Evolutionary conservation across 2,888 invertebrate species (phyloP), one percentile per base, ranked within the genome.

Genomic region (Hypercompe scribonia): DNA sequence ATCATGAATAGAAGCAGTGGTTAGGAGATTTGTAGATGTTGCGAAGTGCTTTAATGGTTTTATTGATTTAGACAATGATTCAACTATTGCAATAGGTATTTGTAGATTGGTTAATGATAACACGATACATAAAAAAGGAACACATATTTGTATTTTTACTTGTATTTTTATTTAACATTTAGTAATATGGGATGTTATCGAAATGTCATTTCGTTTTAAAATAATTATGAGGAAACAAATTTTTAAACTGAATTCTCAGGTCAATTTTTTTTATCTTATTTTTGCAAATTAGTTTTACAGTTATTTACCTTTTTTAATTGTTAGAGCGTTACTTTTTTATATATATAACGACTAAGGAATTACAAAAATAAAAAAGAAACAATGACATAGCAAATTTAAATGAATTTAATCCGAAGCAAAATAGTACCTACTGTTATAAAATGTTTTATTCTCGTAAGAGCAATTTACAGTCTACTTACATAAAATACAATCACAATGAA

Each of bases 1-100:
- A 77, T 78, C 61, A 72, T 78, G 76, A 79, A 83, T 84, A 77
- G 83, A 70, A 78, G 74, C 77, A 69, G 61, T 65, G 61, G 79
- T 77, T 81, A 74, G 69, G 70, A 68, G 77, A 75, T 74, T 79
- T 80, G 78, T 81, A 78, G 81, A 72, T 75, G 58, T 71, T 71
- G 77, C 78, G 69, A 74, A 78, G 78, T 83, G 75, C 70, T 77
- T 75, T 63, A 65, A 83, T 68, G 67, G 46, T 65, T 65, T 65
- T 75, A 13, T 63, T 33, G 24, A 33, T 36, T 33, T 11, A 24
- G 31, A 63, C 31, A 61, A 61, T 61, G 28, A 28, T 28, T 28
- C 2, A 5, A 28, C 15, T 15, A 13, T 61, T 58, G 15, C 31
- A 31, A 31, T 61, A 61, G 18, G 28, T 61, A 31, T 31, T 61